Conservation (phyloP, 1,140 invertebrate species). For the Drosophila bipectinata region DNA sequence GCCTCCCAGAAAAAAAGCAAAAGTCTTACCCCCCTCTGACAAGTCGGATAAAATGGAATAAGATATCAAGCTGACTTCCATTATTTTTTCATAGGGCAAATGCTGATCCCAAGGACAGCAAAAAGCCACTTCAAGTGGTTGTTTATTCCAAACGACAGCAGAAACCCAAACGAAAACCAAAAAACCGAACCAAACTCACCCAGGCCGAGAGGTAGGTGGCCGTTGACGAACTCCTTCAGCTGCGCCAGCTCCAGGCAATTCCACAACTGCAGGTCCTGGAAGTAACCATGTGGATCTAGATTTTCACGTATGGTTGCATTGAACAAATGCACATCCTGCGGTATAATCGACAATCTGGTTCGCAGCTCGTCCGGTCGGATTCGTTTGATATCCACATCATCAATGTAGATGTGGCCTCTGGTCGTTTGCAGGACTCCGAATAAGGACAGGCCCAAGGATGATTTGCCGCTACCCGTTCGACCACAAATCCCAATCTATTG, state of each 20-base stretch:
- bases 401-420: slow-evolving; percentile 88
- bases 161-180: not conserved
- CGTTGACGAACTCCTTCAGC: slow-evolving; percentile 89
- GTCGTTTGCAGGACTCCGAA: slow-evolving; percentile 87
- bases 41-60: slow-evolving; percentile 21
- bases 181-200: slow-evolving; percentile 84
- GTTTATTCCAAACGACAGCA: slow-evolving; percentile 28
- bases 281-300: slow-evolving; percentile 91
- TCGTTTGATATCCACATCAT: slow-evolving; percentile 87
- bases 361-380: slow-evolving; percentile 90
- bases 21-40: slow-evolving; percentile 18
- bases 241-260: slow-evolving; percentile 87
- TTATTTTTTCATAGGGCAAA: slow-evolving; percentile 70
- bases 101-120: slow-evolving; percentile 24
- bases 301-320: slow-evolving; percentile 95
- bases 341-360: slow-evolving; percentile 94
- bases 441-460: slow-evolving; percentile 89
- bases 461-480: slow-evolving; percentile 92
- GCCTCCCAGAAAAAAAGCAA: not conserved
- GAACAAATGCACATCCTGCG: slow-evolving; percentile 96
- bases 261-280: slow-evolving; percentile 91
- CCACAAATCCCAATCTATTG: slow-evolving; percentile 91
- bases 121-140: slow-evolving; percentile 24
- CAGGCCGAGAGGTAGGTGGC: slow-evolving; percentile 86
- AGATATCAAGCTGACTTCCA: slow-evolving; percentile 56